Percentiles rank a stretch among this genome's conserved stretches.
These are phyloP conservation scores for mouse (Mus musculus) DNA, from an alignment of 2,113 vertebrate species.

Conservation along the genomic window GRCm39 chr10:41080501-41081000, in stretches of 20 bases:
- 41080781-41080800: neutral
- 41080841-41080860: neutral
- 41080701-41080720: neutral
- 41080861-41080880: neutral
- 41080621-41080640: neutral
- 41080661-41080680: neutral
- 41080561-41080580: neutral
- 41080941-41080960: neutral
- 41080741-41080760: neutral
- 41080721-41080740: neutral
- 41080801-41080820: neutral
- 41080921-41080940: neutral
- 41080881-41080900: neutral
- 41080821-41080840: neutral
- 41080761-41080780: neutral
- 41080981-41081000: slow-evolving; percentile 47
- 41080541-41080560: neutral
- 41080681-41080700: neutral
- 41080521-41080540: neutral
- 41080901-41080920: neutral
- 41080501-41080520: neutral
- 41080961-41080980: neutral
- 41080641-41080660: neutral
- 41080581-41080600: neutral
- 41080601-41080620: neutral